Evolutionary conservation across 2,888 invertebrate genomes (phyloP), one percentile per base, ranked within the genome.

Genomic region (Morpho helenor): DNA sequence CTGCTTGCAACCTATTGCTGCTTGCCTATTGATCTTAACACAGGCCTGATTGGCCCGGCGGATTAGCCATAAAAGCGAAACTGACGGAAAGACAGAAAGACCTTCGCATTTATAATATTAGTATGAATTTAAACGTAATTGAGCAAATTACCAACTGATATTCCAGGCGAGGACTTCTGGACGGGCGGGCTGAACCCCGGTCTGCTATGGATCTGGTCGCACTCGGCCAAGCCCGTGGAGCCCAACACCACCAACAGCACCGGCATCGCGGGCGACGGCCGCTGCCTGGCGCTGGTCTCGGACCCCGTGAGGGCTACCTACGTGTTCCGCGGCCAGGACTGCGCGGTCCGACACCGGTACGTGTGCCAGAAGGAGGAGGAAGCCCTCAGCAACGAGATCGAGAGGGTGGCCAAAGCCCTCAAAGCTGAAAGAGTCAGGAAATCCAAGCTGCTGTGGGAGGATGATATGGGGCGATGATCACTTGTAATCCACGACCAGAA

Each of bases 191-290:
- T 96, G 59, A 96, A 96, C 86, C 96, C 96, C 0, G 96, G 96
- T 1, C 87, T 96, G 9, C 86, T 96, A 53, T 96, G 96, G 96
- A 96, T 96, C 76, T 96, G 96, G 96, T 93, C 96, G 9, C 94
- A 94, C 75, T 95, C 95, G 41, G 96, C 95, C 1, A 92, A 94
- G 60, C 95, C 96, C 0, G 94, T 96, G 43, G 84, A 90, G 3
- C 79, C 84, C 67, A 91, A 89, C 76, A 73, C 79, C 64, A 78
- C 72, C 56, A 76, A 78, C 66, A 70, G 63, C 55, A 60, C 51
- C n/a, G 65, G 70, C 55, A 82, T 92, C 58, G 76, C 81, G 49
- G 95, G 95, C 16, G 92, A 91, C 39, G 95, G 95, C 0, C 87
- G 96, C 63, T 96, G 96, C 73, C 87, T 96, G 9, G 92, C 94